Base-by-base conservation (phyloP, 2,888 invertebrate genomes). In the Synanthedon myopaeformis region DNA sequence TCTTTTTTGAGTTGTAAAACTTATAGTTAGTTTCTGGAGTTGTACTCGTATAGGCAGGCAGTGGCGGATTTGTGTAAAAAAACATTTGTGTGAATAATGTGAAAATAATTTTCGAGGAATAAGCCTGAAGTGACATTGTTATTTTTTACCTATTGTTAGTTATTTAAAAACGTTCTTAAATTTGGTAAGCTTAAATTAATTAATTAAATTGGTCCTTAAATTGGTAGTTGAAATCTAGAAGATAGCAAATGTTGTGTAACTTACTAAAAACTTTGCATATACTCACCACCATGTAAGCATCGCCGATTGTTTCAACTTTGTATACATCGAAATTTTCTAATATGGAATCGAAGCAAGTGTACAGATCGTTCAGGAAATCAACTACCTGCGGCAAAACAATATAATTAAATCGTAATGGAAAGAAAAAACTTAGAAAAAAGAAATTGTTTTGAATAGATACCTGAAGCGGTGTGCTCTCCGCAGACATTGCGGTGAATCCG, bases 331-430 rank as follows among this genome's bases (percentile, higher is more conserved):
- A 97, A 74, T 94, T 92, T 66, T 95, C 96, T 66, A 98, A 93
- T 59, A 96, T 97, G 0, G 96, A 96, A 76, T 98, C 98, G 69
- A 98, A 98, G 66, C 95, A 93, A 3, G 97, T 97, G 83, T 98
- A 98, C 48, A 98, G 89, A 78, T 97, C 97, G 74, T 98, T 98
- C 51, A 98, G 83, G 69, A 98, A 94, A 76, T 96, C 94, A 6
- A 98, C 97, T 42, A 98, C 96, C 94, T 96, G 82, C 4, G 73
- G 76, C 55, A 11, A 52, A 45, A 54, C 48, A 51, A 42, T 49
- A 17, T 12, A 19, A 49, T 49, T 12, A 13, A 45, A 45, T 45
- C 2, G 14, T 45, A 13, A 45, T 3, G 4, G 8, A 45, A 45
- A n/a, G 45, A n/a, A 45, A n/a, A n/a, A 3, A 45, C 45, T 13